Base-by-base conservation (phyloP, 2,888 invertebrate species). In the Sesia bembeciformis region DNA sequence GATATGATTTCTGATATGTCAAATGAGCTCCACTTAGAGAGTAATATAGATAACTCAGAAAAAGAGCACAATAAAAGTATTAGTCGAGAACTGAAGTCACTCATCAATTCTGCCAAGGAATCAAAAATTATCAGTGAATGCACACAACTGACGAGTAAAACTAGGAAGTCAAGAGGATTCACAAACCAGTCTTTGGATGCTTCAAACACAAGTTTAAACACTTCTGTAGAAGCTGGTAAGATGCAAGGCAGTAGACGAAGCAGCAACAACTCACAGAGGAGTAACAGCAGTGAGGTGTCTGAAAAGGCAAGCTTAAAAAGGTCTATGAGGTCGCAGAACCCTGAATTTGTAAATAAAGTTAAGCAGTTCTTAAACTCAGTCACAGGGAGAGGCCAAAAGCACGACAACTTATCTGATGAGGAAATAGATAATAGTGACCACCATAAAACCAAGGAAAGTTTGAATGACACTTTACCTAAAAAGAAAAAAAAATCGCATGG, bases 101-200 rank as follows among this genome's bases (percentile, higher is more conserved):
- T 94, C 39, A 91, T 93, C 60, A 92, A 92, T 40, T 91, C 93
- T 7, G 92, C 93, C 39, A 93, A 91, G 70, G 93, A 93, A 67
- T 93, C 94, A 0, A 92, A 93, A 69, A 91, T 94, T 52, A 88
- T 92, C 50, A 90, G 85, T 63, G 91, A 91, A 71, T 92, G 90
- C 68, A 91, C 86, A 8, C 90, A 85, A 59, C 70, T 92, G n/a
- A 86, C 81, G 50, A 88, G 80, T 56, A 90, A 90, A 63, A 90
- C 81, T 40, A 82, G 80, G 57, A 90, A 87, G 57, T 89, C 90
- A 49, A 81, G 86, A 60, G 46, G 46, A 46, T 46, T 46, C n/a
- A 23, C 8, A 4, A 46, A 46, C n/a, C 61, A 68, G 43, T 79
- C 83, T 43, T 72, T 90, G 52, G 92, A 91, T 54, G 78, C 76